Evolutionary conservation across 1,140 invertebrate genomes (phyloP), one percentile per base, ranked within the genome.

Genomic region (Adelges cooleyi): DNA sequence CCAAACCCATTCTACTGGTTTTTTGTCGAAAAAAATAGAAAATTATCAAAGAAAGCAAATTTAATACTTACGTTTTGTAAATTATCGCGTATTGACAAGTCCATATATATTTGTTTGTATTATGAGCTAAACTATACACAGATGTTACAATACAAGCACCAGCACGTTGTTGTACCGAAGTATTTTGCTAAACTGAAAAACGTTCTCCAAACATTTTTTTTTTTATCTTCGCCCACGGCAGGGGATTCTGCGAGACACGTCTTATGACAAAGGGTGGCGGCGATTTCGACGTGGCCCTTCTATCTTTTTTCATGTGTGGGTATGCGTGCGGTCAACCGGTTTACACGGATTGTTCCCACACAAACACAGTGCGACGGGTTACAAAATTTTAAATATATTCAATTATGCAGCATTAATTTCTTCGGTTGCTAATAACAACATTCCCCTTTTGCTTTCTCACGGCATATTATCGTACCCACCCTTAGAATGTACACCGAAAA

Each of bases 361-460:
- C 27, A 10, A n/a, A 11, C 9, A n/a, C 1, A 18, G 13, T 22
- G 38, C 13, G 33, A 38, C 15, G 10, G 33, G 51, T 53, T 53
- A 53, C 51, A 53, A 33, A 53, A 53, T 38, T 36, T 38, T 38
- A 22, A 40, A 40, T 36, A 13, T 9, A 54, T 54, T 54, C 52
- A 54, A 52, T 54, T 40, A 40, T 54, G 36, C 52, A 18, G 33
- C 33, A 54, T 23, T 29, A 38, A 22, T 52, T 13, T 54, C 13
- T 54, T 17, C 13, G 23, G 33, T 54, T 29, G 9, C 4, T 22
- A 48, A 20, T 22, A 11, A 33, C 29, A 33, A 6, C 11, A 33
- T 33, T 33, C 29, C 29, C 29, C 29, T 33, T 6, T 11, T n/a
- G 5, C 11, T 33, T 33, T 33, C 29, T 33, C 29, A 33, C 29